Base-by-base conservation (phyloP, 2,888 invertebrate species). In the Criorhina ranunculi region DNA sequence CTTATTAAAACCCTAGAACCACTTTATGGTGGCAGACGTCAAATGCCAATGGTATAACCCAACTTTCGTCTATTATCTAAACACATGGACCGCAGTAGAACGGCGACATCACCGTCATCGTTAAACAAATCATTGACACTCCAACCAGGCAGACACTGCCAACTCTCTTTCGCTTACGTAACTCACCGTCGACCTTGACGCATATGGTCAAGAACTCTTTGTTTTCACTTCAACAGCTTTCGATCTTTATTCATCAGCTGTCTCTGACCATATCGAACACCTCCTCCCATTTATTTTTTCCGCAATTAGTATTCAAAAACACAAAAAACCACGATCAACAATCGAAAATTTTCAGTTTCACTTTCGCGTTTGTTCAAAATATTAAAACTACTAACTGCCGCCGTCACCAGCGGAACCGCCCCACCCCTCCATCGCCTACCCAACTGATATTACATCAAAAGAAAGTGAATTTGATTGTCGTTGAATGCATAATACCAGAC, bases 391-490 rank as follows among this genome's bases (percentile, higher is more conserved):
- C 51, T 15, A 11, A 64, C 35, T 24, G 29, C 9, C 60, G 5
- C 2, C 37, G n/a, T 24, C 33, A 33, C 9, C 12, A 6, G n/a
- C 17, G 46, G 46, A 17, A 11, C 19, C 44, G 4, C 44, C 8
- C 3, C 17, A 0, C 5, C 7, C 46, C 5, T 1, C 40, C 12
- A 19, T 46, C 46, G 7, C 11, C 17, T 11, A 17, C 24, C 46
- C 49, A 62, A 31, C 44, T 55, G 53, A 35, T 69, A 67, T 64
- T 76, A 76, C 66, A 79, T 86, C 83, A 64, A 80, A 86, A 76
- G 86, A 86, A 86, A 86, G 86, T 86, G 76, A 86, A 83, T 79
- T 79, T 75, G 64, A 55, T 69, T 81, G 69, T 70, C 17, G 69
- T 57, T 42, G 81, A 81, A 81, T 75, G 69, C 81, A 81, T 75